Base-by-base conservation (phyloP, 2,888 invertebrate genomes). In the Blera fallax region DNA sequence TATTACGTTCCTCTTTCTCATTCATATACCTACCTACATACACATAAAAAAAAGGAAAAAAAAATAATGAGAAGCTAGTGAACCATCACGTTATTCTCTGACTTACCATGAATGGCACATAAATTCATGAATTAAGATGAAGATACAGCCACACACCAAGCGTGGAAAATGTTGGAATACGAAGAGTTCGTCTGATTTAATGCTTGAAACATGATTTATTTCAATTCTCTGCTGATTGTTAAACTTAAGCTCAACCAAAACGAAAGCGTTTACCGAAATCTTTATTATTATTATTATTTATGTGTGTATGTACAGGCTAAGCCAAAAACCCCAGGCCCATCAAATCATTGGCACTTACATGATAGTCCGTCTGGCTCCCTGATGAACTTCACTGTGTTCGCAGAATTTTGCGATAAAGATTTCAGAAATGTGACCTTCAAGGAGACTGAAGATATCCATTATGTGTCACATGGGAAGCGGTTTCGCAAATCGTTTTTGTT, bases 131-230 rank as follows among this genome's bases (percentile, higher is more conserved):
- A 87, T 87, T 82, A 82, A 87, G 87, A 82, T 81, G 67, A 69
- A 82, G 85, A 85, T 81, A 89, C 88, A 88, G 88, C 88, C 88
- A 89, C 88, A 89, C 88, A 88, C 87, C 64, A 79, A 87, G 79
- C 87, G 70, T 78, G 74, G 78, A 67, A 81, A 80, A 84, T 77
- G 52, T 24, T 10, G 70, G 65, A 69, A 76, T 40, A 48, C 34
- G 64, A 29, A 58, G 58, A 70, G 37, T 56, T 54, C 70, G 60
- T 69, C 69, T 79, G 83, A 79, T 78, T 82, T 87, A 79, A 82
- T 81, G 82, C 82, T 60, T 69, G 87, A 45, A 81, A 77, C 81
- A 85, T 85, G 85, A 85, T 85, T 85, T 81, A 85, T 81, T 70
- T 34, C 52, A 72, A 85, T 77, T 54, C 76, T 56, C 67, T 37